A percentile compares a stretch with the other conserved stretches of the same genome.
phyloP scores from a whole-genome alignment of 2,113 vertebrate species.

The Piaya cayana region DNA sequence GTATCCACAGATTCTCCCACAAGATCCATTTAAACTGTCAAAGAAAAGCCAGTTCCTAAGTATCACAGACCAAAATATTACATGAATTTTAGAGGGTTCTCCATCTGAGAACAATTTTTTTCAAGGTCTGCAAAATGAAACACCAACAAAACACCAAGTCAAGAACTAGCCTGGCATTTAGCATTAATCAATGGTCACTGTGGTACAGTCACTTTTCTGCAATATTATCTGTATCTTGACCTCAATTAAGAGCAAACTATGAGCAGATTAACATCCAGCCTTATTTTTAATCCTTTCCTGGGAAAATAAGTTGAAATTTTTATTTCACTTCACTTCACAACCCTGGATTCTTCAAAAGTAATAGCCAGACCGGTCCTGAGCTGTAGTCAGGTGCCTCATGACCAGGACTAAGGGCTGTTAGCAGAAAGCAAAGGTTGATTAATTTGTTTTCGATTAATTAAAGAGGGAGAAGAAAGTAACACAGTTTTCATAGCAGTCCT shows the following conservation, averaged over 20 bases:
- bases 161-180: not conserved
- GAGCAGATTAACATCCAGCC: not conserved
- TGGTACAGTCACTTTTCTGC: not conserved
- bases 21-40: not conserved
- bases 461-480: not conserved
- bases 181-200: not conserved
- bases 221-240: not conserved
- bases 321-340: not conserved
- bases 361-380: not conserved
- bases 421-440: fast-evolving
- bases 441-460: not conserved
- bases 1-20: not conserved
- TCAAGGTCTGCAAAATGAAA: not conserved
- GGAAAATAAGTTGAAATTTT: not conserved
- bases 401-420: not conserved
- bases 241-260: not conserved
- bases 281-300: not conserved
- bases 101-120: not conserved
- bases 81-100: not conserved
- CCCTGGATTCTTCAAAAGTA: not conserved
- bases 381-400: not conserved
- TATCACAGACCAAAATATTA: not conserved
- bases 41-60: not conserved
- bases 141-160: not conserved
- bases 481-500: not conserved